Evolutionary conservation across 2,113 vertebrate species (phyloP).

Genomic region (Elachura formosa): DNA sequence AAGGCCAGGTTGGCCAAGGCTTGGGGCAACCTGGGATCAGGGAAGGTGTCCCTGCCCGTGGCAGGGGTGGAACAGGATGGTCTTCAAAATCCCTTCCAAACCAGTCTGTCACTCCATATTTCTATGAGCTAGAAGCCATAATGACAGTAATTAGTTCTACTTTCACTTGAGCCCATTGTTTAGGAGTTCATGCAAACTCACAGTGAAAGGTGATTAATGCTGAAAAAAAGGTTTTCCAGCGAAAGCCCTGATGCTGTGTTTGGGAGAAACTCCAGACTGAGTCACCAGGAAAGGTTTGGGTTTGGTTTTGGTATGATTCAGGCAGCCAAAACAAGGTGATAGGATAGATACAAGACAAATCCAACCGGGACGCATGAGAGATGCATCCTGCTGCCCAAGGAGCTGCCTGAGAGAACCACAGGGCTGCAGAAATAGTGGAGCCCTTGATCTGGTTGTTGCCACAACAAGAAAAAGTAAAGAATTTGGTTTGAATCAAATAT

Average conservation of each 20-base stretch:
- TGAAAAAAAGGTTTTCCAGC: not conserved
- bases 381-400: not conserved
- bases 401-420: not conserved
- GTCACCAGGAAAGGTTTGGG: not conserved
- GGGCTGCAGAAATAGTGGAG: not conserved
- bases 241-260: not conserved
- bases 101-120: not conserved
- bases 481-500: not conserved
- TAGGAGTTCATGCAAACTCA: not conserved
- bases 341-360: not conserved
- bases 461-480: not conserved
- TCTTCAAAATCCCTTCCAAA: not conserved
- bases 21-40: not conserved
- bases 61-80: not conserved
- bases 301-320: not conserved
- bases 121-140: not conserved
- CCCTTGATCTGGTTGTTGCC: not conserved
- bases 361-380: not conserved
- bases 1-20: not conserved
- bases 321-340: rapidly evolving
- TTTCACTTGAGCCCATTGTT: not conserved
- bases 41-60: not conserved
- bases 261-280: not conserved
- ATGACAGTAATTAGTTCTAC: not conserved
- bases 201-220: not conserved